Percentiles rank a stretch among this genome's conserved stretches.
Conservation (phyloP, 2,888 invertebrate genomes). For the Agrotis ipsilon region DNA sequence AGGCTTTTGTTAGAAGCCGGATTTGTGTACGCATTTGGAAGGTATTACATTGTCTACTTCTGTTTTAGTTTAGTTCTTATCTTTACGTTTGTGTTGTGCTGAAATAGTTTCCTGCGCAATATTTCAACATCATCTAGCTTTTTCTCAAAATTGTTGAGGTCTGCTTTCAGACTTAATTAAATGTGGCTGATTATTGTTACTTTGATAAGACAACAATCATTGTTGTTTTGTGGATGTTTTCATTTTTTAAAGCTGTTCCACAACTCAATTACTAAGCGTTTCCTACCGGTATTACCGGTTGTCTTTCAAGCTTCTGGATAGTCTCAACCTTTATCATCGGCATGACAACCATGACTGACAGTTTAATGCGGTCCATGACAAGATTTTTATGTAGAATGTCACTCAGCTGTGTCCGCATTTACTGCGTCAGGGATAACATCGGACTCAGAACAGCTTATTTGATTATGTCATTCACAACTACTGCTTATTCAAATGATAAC, state of each 20-base stretch:
- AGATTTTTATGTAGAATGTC: slow-evolving; percentile 8
- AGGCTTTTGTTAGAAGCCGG: slow-evolving; percentile 56
- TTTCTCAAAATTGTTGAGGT: not conserved
- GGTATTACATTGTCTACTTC: slow-evolving; percentile 23
- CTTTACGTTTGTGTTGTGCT: slow-evolving; percentile 17
- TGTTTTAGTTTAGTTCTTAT: slow-evolving; percentile 24
- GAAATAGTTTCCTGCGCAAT: slow-evolving; percentile 35
- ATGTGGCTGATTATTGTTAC: slow-evolving; percentile 8
- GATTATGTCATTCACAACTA: slow-evolving; percentile 12
- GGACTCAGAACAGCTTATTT: slow-evolving; percentile 8
- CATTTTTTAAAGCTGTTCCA: slow-evolving; percentile 6
- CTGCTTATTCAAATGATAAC: slow-evolving; percentile 14
- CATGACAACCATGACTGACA: slow-evolving; percentile 28
- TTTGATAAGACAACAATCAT: not conserved
- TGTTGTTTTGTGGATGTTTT: not conserved
- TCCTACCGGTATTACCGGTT: slow-evolving; percentile 4
- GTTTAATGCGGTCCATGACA: slow-evolving; percentile 11
- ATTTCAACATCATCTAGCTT: slow-evolving; percentile 38
- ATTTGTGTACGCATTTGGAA: slow-evolving; percentile 33
- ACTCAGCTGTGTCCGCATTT: not conserved
- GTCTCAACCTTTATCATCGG: slow-evolving; percentile 2
- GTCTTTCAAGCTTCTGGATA: slow-evolving; percentile 13
- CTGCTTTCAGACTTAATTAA: slow-evolving; percentile 19
- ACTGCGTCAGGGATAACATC: not conserved
- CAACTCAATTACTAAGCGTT: not conserved